phyloP scores from a whole-genome alignment of 1,140 invertebrate genomes.

The Mycetomoellerius zeteki region DNA sequence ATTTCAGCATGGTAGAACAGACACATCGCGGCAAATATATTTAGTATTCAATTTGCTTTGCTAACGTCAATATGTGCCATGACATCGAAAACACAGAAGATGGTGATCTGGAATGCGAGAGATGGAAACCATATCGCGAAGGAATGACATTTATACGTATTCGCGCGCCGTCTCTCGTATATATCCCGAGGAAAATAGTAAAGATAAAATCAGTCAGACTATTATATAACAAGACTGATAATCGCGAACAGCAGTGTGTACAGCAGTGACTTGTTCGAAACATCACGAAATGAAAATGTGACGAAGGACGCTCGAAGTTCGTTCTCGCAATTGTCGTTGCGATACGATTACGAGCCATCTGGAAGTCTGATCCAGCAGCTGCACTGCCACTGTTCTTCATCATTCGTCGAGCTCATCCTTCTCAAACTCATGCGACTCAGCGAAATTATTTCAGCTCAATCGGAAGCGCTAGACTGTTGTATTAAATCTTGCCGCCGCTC shows the following conservation, averaged over 20 bases:
- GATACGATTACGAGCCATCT: slow-evolving; percentile 32
- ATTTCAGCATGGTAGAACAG: slow-evolving; percentile 22
- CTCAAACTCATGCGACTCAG: slow-evolving; percentile 24
- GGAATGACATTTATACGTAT: slow-evolving; percentile 59
- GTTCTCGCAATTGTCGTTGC: not conserved
- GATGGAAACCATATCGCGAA: slow-evolving; percentile 22
- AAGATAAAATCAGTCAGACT: slow-evolving; percentile 9
- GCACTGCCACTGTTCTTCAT: not conserved
- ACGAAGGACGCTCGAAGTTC: slow-evolving; percentile 1
- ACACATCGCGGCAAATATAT: not conserved
- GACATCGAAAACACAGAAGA: slow-evolving; percentile 39
- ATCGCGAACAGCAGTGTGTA: not conserved
- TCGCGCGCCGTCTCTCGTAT: not conserved
- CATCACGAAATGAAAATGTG: not conserved
- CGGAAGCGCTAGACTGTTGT: not conserved
- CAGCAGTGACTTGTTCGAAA: not conserved
- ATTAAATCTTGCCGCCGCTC: slow-evolving; percentile 38
- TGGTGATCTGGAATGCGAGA: slow-evolving; percentile 61
- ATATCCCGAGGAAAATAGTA: not conserved
- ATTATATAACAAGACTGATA: slow-evolving; percentile 5
- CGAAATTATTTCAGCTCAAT: slow-evolving; percentile 57
- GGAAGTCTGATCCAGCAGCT: not conserved
- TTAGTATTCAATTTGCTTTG: slow-evolving; percentile 37
- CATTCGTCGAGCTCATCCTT: slow-evolving; percentile 30
- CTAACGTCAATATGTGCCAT: slow-evolving; percentile 31